These are phyloP conservation scores for Hemiprocne comata DNA, from an alignment of 2,113 vertebrate genomes.

Conservation along the genomic window DNA sequence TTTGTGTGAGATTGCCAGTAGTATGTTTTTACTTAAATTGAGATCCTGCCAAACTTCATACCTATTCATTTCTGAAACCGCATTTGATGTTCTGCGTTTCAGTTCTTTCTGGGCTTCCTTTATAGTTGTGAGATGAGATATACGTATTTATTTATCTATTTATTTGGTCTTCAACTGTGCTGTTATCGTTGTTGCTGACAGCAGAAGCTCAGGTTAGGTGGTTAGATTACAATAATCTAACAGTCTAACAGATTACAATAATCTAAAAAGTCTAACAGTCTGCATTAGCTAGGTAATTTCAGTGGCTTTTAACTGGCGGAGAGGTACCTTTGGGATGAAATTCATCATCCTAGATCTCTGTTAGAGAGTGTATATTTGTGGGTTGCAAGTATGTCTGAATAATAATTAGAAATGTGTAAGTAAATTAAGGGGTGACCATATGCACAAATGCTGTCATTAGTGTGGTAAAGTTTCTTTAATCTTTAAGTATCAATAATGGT, in stretches of 20 bases:
- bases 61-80: constrained; percentile 16
- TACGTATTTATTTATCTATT: not conserved
- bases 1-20: constrained; percentile 15
- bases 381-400: not conserved
- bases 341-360: not conserved
- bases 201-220: not conserved
- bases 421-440: not conserved
- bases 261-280: not conserved
- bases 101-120: not conserved
- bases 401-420: not conserved
- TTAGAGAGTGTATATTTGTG: not conserved
- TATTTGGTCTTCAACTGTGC: not conserved
- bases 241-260: not conserved
- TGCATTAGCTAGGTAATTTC: not conserved
- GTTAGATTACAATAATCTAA: not conserved
- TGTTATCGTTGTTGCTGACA: not conserved
- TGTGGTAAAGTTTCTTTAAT: not conserved
- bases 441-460: not conserved
- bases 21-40: constrained; percentile 33
- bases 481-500: not conserved
- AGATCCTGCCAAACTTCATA: constrained; percentile 40
- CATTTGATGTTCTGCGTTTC: constrained; percentile 20
- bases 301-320: not conserved
- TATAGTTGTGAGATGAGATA: not conserved
- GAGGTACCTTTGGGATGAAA: not conserved